Evolutionary conservation across 2,113 vertebrate genomes (phyloP).

Genomic region (Mustela lutreola): DNA sequence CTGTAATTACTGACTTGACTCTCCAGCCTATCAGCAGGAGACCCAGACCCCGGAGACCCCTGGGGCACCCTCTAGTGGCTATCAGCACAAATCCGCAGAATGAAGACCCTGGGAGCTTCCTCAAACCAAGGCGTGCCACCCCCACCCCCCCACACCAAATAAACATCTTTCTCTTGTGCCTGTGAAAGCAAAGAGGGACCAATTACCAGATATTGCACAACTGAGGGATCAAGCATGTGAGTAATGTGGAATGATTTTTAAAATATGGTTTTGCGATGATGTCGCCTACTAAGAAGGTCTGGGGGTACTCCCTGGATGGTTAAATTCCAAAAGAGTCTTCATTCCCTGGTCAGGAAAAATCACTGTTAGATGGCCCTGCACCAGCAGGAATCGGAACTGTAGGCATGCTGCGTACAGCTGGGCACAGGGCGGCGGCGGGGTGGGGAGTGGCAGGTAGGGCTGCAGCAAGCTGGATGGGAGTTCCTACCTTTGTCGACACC

Average conservation of each 20-base stretch:
- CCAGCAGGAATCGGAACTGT: background rate
- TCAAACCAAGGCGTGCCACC: background rate
- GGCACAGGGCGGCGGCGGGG: background rate
- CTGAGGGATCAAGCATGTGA: background rate
- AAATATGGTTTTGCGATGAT: background rate
- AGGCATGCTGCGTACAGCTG: rapidly evolving
- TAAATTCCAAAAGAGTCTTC: background rate
- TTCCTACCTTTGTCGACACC: too few relatives aligned
- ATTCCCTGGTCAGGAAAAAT: background rate
- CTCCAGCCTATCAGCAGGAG: background rate
- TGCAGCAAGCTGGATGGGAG: background rate
- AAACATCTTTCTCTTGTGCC: background rate
- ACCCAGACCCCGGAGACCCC: background rate
- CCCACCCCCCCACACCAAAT: too few relatives aligned
- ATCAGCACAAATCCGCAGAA: background rate
- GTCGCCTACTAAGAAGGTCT: background rate
- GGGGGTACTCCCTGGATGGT: too few relatives aligned
- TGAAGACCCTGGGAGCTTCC: background rate
- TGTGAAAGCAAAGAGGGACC: background rate
- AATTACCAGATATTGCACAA: background rate
- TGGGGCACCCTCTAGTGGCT: slow-evolving; percentile 63
- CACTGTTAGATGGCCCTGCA: background rate
- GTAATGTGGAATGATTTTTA: background rate
- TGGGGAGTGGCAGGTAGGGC: too few relatives aligned
- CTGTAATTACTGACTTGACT: background rate